Evolutionary conservation across 2,888 invertebrate genomes (phyloP), one percentile per base, ranked within the genome.

Genomic region (Psylliodes chrysocephalus): DNA sequence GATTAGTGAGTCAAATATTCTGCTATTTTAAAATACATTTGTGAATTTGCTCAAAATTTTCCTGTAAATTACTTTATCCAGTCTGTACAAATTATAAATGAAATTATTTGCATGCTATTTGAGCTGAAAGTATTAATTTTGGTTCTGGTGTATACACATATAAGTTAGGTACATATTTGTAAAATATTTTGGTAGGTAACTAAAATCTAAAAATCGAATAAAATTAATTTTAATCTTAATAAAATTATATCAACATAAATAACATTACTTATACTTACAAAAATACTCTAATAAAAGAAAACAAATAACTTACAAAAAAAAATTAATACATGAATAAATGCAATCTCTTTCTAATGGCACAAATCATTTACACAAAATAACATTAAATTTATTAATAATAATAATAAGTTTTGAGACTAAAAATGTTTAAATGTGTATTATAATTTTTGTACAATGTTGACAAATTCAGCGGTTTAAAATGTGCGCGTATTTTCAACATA

Each of bases 341-440:
- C 79, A 77, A 74, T 76, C 69, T 77, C 72, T 73, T 66, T 68
- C 69, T 73, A 77, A 79, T 79, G 79, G 79, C 79, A 79, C 79
- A 77, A 75, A 70, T 76, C 66, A 68, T 71, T 65, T 70, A 67
- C 60, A 66, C 49, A 66, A 63, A 66, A 64, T 66, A 66, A 64
- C 59, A 64, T 28, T 54, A 64, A 12, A 71, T 67, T 70, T 56
- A 67, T 65, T 61, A 49, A 51, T 57, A n/a, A n/a, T 15, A 42
- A 40, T 46, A 40, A 38, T 14, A 54, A 40, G 30, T 22, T 25
- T 44, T 54, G 22, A 46, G 46, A 53, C 40, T n/a, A 53, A 54
- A 56, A 18, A 42, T 14, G 22, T 42, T 46, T 33, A 57, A 57
- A 35, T 72, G 73, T 74, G 73, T 69, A 60, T 61, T 61, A 46